phyloP scores from a whole-genome alignment of 2,888 invertebrate genomes.

The Priapulus caudatus region DNA sequence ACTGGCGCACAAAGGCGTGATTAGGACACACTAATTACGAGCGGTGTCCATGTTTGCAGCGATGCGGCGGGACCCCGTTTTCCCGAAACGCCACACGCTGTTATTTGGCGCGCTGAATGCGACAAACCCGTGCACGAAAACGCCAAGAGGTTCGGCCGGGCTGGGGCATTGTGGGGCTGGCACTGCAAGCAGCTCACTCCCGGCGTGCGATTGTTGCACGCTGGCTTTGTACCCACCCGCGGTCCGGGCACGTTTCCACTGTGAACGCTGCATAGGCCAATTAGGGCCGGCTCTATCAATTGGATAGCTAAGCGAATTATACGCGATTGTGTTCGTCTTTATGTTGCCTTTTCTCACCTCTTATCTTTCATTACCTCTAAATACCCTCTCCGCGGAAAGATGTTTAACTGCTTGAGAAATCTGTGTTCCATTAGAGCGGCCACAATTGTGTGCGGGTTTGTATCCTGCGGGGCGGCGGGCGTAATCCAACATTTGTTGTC shows the following conservation, averaged over 20 bases:
- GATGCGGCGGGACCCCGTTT: too few relatives aligned
- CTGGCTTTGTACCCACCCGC: background rate
- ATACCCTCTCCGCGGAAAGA: too few relatives aligned
- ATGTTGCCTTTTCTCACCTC: conserved; percentile 1
- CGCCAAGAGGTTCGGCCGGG: background rate
- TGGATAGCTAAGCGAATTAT: conserved; percentile 3
- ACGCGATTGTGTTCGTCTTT: conserved; percentile 1
- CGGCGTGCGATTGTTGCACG: background rate
- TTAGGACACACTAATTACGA: background rate
- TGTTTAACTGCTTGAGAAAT: too few relatives aligned
- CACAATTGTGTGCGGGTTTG: too few relatives aligned
- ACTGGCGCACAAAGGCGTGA: background rate
- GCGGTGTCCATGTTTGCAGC: too few relatives aligned
- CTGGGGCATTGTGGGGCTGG: background rate
- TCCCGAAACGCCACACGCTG: too few relatives aligned
- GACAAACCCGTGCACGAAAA: background rate
- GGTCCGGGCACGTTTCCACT: conserved; percentile 1
- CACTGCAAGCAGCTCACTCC: background rate
- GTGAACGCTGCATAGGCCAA: background rate
- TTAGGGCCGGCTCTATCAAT: background rate
- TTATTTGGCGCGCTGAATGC: background rate
- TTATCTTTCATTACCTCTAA: conserved; percentile 1
- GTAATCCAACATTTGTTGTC: too few relatives aligned
- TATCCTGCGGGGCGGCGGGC: too few relatives aligned
- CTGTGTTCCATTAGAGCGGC: too few relatives aligned